These are phyloP conservation scores for Poecilia wingei DNA, from an alignment of 2,797 vertebrate genomes.

Conservation along the genomic window DNA sequence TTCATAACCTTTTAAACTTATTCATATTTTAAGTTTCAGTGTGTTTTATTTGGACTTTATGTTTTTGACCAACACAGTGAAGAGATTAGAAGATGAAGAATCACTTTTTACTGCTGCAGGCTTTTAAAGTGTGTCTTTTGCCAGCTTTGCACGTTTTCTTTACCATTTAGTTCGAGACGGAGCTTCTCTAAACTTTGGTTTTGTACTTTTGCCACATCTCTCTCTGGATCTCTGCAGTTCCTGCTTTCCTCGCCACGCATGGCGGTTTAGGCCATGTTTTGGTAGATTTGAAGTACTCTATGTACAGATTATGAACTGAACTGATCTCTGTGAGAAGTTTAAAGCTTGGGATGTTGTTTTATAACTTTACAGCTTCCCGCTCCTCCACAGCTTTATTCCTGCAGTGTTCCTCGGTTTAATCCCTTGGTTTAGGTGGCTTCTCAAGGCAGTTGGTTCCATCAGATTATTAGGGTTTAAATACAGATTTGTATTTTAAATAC, in stretches of 20 bases:
- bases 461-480: background rate
- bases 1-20: background rate
- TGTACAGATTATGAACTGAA: background rate
- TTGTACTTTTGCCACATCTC: background rate
- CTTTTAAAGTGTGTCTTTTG: background rate
- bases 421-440: background rate
- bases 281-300: background rate
- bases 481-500: background rate
- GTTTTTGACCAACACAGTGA: background rate
- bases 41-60: slow-evolving; percentile 2
- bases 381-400: background rate
- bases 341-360: background rate
- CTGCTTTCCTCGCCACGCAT: background rate
- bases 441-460: background rate
- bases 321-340: background rate
- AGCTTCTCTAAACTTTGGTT: background rate
- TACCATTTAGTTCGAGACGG: background rate
- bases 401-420: background rate
- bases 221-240: background rate
- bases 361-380: background rate
- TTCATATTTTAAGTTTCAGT: background rate
- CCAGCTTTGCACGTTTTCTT: background rate
- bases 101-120: background rate
- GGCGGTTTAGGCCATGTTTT: background rate
- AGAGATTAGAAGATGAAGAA: background rate